Conservation (phyloP, 1,140 invertebrate genomes). For the Drosophila kepulauana region DNA sequence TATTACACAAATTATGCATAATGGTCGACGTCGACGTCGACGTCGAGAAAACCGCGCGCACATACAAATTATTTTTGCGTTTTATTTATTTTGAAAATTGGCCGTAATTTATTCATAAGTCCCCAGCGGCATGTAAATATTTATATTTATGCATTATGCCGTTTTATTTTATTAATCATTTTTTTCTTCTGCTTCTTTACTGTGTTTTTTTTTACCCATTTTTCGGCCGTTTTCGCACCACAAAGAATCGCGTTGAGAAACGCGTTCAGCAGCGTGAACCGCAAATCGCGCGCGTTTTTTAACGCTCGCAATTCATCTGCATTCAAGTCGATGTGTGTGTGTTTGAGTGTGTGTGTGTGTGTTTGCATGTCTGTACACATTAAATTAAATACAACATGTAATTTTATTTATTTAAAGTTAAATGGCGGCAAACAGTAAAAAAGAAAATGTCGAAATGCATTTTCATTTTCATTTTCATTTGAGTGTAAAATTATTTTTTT, state of each 20-base stretch:
- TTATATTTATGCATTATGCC: conserved; percentile 79
- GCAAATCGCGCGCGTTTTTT: conserved; percentile 42
- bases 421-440: conserved; percentile 62
- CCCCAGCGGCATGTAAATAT: conserved; percentile 74
- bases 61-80: conserved; percentile 79
- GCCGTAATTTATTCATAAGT: conserved; percentile 80
- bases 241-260: conserved; percentile 34
- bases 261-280: conserved; percentile 17
- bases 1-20: conserved; percentile 72
- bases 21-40: conserved; percentile 22
- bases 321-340: neutral
- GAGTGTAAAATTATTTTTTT: conserved; percentile 62
- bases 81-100: conserved; percentile 83
- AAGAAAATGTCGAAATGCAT: conserved; percentile 64
- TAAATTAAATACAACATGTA: conserved; percentile 74
- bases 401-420: conserved; percentile 79
- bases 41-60: conserved; percentile 53
- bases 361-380: conserved; percentile 43
- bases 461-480: conserved; percentile 60
- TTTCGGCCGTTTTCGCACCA: conserved; percentile 23
- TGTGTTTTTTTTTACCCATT: conserved; percentile 1
- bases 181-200: neutral
- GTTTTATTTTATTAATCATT: conserved; percentile 43
- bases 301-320: conserved; percentile 34
- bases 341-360: conserved; percentile 14